Percentiles rank a stretch among this genome's conserved stretches.
These are phyloP conservation scores for Chymomyza procnemis DNA, from an alignment of 2,888 invertebrate species.

Conservation along the genomic window DNA sequence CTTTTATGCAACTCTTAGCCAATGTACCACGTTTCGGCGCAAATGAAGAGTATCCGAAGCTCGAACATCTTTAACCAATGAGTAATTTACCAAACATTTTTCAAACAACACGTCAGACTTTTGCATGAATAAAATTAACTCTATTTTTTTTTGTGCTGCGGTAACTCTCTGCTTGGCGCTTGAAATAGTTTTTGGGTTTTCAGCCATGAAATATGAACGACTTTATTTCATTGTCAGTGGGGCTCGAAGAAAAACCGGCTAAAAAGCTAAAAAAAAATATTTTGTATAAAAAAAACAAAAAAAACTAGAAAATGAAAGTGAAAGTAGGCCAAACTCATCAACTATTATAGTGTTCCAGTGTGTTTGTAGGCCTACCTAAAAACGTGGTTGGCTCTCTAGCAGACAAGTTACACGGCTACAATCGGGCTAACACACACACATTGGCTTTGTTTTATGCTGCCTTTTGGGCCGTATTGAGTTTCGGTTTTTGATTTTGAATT, in stretches of 20 bases:
- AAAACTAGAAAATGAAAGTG: constrained; percentile 69
- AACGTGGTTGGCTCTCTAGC: neutral
- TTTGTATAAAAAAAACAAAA: constrained; percentile 18
- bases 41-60: neutral
- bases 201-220: constrained; percentile 64
- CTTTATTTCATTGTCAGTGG: constrained; percentile 66
- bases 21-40: too few species aligned
- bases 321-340: constrained; percentile 74
- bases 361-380: constrained; percentile 36
- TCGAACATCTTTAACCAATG: constrained; percentile 29
- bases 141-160: constrained; percentile 10
- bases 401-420: neutral
- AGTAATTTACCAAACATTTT: constrained; percentile 53
- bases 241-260: constrained; percentile 59
- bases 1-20: too few species aligned
- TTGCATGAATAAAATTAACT: constrained; percentile 5
- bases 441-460: constrained; percentile 22
- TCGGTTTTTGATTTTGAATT: neutral
- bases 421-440: neutral
- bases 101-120: constrained; percentile 19
- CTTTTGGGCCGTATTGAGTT: constrained; percentile 34
- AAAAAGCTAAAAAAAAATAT: constrained; percentile 10
- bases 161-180: constrained; percentile 25
- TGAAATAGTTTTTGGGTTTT: constrained; percentile 44
- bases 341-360: constrained; percentile 27